phyloP scores from a whole-genome alignment of 2,113 vertebrate species.

The Ptilorrhoa leucosticta region DNA sequence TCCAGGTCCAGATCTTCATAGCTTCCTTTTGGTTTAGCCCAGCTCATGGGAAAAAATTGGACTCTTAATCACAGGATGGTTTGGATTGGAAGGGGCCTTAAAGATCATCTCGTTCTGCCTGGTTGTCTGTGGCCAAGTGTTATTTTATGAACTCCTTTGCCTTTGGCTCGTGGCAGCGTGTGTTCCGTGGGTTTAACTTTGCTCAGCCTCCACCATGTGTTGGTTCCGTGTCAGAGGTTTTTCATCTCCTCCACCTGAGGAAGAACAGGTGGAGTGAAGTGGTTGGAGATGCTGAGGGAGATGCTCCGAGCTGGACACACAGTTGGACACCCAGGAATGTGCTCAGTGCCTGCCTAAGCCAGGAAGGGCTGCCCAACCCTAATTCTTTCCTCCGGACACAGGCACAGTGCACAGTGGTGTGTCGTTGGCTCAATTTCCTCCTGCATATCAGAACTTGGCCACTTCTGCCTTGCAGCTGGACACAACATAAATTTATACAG shows the following conservation, averaged over 20 bases:
- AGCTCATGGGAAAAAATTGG: neutral
- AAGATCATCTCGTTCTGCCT: neutral
- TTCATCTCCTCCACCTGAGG: neutral
- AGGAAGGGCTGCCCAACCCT: neutral
- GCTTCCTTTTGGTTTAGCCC: neutral
- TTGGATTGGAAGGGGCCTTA: neutral
- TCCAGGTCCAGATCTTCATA: neutral
- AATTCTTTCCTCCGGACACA: neutral
- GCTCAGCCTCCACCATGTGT: rapidly evolving
- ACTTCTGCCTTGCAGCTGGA: neutral
- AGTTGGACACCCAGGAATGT: neutral
- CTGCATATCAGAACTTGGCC: neutral
- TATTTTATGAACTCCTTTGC: neutral
- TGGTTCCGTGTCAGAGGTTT: rapidly evolving
- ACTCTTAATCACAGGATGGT: neutral
- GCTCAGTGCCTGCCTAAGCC: neutral
- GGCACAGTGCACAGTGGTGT: neutral
- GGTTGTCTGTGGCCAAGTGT: neutral
- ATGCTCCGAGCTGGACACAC: rapidly evolving
- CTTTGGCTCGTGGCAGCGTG: neutral
- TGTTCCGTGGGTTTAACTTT: neutral
- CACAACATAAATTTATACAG: neutral
- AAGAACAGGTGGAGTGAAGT: neutral
- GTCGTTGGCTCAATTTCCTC: neutral
- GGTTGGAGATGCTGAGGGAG: neutral